Conservation (phyloP, 2,888 invertebrate genomes). For the Rhagium mordax region DNA sequence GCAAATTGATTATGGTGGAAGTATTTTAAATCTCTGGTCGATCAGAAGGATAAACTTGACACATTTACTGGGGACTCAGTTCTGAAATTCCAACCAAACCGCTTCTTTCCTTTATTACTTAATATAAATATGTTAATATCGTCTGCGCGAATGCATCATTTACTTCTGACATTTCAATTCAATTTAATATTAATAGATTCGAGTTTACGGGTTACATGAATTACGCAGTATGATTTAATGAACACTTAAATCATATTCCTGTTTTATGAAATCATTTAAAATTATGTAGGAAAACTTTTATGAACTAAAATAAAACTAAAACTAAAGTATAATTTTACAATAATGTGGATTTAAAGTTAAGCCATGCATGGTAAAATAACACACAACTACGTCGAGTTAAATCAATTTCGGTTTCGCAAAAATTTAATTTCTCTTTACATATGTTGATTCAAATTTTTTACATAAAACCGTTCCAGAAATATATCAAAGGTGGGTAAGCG, state of each 20-base stretch:
- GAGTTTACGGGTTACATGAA: not conserved
- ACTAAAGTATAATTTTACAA: constrained; percentile 41
- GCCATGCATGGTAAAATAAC: constrained; percentile 41
- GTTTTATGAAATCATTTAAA: not conserved
- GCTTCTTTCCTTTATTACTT: not conserved
- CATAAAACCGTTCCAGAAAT: not conserved
- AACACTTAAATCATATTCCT: not conserved
- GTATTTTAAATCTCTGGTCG: too few species aligned
- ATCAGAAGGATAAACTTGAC: too few species aligned
- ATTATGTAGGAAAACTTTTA: not conserved
- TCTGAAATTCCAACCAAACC: not conserved
- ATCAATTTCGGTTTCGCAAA: constrained; percentile 5
- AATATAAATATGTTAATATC: not conserved
- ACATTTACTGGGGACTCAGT: too few species aligned
- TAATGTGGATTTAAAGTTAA: constrained; percentile 39
- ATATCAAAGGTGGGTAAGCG: not conserved
- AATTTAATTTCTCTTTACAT: not conserved
- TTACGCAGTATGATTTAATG: not conserved
- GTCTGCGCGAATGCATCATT: not conserved
- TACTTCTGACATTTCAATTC: not conserved
- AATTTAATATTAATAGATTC: not conserved
- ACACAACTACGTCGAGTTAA: not conserved
- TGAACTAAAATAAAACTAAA: constrained; percentile 7
- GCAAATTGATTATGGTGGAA: too few species aligned
- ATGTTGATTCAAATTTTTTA: not conserved